These are phyloP conservation scores for Steinernema carpocapsae DNA, from an alignment of 2,888 invertebrate genomes.

Conservation along the genomic window DNA sequence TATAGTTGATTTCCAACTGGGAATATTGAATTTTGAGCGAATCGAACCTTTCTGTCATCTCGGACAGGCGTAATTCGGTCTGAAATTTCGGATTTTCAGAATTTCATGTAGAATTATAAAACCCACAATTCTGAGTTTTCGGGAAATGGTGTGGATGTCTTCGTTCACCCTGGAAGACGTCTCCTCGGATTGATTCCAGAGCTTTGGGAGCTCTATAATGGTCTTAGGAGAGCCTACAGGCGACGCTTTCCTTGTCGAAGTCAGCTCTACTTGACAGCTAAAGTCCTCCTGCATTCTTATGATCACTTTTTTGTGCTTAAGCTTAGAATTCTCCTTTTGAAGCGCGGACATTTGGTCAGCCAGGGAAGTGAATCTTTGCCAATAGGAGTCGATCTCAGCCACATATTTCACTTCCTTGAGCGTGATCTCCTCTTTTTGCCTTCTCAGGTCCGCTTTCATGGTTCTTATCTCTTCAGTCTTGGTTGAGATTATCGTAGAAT, in stretches of 20 bases:
- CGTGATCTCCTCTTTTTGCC: slow-evolving; percentile 39
- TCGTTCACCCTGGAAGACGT: background rate
- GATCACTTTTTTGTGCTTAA: background rate
- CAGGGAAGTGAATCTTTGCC: background rate
- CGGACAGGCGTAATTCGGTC: slow-evolving; percentile 25
- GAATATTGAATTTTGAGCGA: slow-evolving; percentile 37
- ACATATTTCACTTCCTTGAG: slow-evolving; percentile 9
- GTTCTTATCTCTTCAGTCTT: slow-evolving; percentile 42
- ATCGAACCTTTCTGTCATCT: slow-evolving; percentile 42
- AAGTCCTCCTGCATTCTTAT: background rate
- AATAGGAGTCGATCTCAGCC: slow-evolving; percentile 6
- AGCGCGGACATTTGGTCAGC: background rate
- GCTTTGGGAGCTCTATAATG: background rate
- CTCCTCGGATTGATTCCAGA: no score
- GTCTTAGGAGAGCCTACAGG: background rate
- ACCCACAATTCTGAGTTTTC: slow-evolving; percentile 16
- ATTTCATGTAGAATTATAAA: no score
- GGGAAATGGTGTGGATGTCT: background rate
- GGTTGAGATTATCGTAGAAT: slow-evolving; percentile 32
- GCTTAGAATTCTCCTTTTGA: slow-evolving; percentile 1
- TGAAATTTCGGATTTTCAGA: background rate
- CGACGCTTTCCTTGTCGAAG: background rate
- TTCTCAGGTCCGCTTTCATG: slow-evolving; percentile 39
- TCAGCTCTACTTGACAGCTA: background rate
- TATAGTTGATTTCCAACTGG: slow-evolving; percentile 40